phyloP scores from a whole-genome alignment of 2,113 vertebrate genomes.

The Hepsetus odoe region DNA sequence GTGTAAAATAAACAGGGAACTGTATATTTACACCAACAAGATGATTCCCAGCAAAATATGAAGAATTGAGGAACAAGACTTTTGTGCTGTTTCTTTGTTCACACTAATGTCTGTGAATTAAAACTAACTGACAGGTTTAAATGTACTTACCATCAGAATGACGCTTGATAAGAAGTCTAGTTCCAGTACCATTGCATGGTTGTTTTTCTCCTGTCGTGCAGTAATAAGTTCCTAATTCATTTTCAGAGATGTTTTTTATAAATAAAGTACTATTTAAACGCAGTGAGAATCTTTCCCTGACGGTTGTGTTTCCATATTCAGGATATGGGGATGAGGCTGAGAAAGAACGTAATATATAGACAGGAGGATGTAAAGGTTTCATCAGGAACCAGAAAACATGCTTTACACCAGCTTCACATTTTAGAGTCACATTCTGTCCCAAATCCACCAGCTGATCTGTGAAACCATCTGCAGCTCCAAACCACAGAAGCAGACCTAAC shows the following conservation, averaged over 20 bases:
- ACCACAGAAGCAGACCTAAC: constrained; percentile 32
- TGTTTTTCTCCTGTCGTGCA: not conserved
- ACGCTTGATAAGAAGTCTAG: constrained; percentile 15
- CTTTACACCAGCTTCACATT: not conserved
- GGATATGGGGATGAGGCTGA: rapidly evolving
- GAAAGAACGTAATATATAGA: constrained; percentile 9
- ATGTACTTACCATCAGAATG: constrained; percentile 17
- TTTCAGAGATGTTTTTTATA: constrained; percentile 19
- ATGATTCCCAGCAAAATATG: no score
- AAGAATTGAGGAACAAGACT: no score
- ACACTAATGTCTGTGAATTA: no score
- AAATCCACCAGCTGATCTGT: constrained; percentile 25
- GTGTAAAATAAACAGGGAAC: no score
- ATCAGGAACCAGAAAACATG: constrained; percentile 28
- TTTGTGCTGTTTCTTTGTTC: no score
- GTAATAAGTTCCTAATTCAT: constrained; percentile 37
- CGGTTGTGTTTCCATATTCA: rapidly evolving
- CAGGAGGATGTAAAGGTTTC: not conserved
- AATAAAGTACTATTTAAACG: not conserved
- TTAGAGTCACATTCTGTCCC: constrained; percentile 38
- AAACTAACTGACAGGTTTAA: not conserved
- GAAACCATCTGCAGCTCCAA: constrained; percentile 20
- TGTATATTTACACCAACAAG: no score
- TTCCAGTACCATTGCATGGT: not conserved
- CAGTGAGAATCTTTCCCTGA: constrained; percentile 1